These are phyloP conservation scores for Sternotherus odoratus DNA, from an alignment of 2,797 vertebrate species.

Conservation along the genomic window DNA sequence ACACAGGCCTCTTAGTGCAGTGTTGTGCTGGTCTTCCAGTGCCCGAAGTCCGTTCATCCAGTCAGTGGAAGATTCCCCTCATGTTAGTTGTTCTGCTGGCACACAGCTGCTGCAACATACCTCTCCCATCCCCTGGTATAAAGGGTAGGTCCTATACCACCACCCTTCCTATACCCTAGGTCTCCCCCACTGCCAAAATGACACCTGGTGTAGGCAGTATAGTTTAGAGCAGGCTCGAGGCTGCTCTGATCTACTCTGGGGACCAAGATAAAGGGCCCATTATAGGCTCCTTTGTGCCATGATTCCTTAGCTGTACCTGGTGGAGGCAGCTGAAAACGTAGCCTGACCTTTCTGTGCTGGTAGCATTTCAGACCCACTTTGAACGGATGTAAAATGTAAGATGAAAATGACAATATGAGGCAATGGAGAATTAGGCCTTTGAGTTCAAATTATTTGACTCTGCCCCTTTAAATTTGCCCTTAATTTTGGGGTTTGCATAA, in stretches of 20 bases:
- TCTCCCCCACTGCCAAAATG: rapidly evolving
- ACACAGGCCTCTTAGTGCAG: not conserved
- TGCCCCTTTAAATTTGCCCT: not conserved
- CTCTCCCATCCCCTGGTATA: not conserved
- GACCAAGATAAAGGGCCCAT: not conserved
- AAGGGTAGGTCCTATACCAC: not conserved
- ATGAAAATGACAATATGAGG: not conserved
- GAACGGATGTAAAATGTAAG: not conserved
- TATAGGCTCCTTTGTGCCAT: not conserved
- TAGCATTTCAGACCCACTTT: not conserved
- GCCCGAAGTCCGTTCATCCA: not conserved
- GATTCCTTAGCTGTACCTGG: not conserved
- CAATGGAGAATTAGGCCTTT: not conserved
- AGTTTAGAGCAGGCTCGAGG: not conserved
- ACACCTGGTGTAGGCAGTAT: not conserved
- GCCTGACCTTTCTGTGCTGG: not conserved
- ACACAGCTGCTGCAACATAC: not conserved
- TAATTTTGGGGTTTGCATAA: not conserved
- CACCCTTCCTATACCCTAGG: not conserved
- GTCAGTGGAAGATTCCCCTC: not conserved
- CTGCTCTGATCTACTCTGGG: not conserved
- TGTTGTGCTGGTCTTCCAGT: not conserved
- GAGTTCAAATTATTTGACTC: not conserved
- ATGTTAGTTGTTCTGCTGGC: not conserved
- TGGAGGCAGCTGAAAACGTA: not conserved